Percentiles rank a stretch among this genome's conserved stretches.
These are phyloP conservation scores for Protodeltote pygarga DNA, from an alignment of 2,888 invertebrate genomes.

Conservation along the genomic window DNA sequence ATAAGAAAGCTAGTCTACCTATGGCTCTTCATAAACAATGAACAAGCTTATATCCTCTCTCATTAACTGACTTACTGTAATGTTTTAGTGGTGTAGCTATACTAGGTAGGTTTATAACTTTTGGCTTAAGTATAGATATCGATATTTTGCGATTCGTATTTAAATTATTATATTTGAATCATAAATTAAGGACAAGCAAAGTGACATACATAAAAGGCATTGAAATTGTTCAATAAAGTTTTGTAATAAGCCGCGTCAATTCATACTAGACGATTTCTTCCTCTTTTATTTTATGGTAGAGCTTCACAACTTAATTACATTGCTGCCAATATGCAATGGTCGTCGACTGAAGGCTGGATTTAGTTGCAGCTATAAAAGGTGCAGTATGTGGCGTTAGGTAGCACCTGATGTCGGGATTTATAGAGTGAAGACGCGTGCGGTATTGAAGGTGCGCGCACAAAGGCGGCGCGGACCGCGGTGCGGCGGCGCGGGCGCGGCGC, in stretches of 20 bases:
- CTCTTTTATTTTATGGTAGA: constrained; percentile 35
- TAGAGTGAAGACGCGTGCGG: constrained; percentile 55
- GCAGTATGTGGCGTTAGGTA: constrained; percentile 46
- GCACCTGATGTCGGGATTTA: constrained; percentile 51
- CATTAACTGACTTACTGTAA: too few species aligned
- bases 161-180: too few species aligned
- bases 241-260: constrained; percentile 21
- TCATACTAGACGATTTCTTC: constrained; percentile 25
- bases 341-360: constrained; percentile 34
- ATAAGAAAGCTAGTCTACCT: too few species aligned
- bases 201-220: constrained; percentile 7
- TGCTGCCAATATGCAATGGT: constrained; percentile 11
- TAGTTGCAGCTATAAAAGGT: constrained; percentile 46
- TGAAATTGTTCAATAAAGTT: constrained; percentile 27
- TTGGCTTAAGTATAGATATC: too few species aligned
- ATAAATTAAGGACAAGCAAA: constrained; percentile 11
- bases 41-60: too few species aligned
- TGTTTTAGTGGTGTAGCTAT: too few species aligned
- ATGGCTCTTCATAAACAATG: too few species aligned
- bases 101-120: neutral
- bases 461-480: constrained; percentile 44
- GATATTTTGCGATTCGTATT: too few species aligned
- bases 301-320: constrained; percentile 44
- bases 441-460: constrained; percentile 48
- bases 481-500: constrained; percentile 52